Conservation (phyloP, 2,888 invertebrate genomes). For the Mactromeris polynyma region DNA sequence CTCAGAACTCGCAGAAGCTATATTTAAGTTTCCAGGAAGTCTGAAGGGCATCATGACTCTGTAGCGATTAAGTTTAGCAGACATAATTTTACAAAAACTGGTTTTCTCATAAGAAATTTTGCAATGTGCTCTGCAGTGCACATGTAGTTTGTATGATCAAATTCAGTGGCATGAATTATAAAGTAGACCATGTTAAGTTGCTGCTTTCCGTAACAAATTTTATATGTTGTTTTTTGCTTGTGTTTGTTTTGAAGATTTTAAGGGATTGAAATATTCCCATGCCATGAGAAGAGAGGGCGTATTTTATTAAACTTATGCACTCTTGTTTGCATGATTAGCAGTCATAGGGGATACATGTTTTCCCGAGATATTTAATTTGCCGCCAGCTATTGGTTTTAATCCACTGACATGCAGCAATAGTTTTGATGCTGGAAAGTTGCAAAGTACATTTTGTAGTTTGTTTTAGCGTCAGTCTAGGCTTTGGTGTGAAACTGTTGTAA, state of each 20-base stretch:
- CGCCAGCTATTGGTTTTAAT: not conserved
- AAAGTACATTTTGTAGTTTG: not conserved
- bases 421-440: not conserved
- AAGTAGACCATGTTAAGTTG: not conserved
- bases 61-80: not conserved
- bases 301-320: not conserved
- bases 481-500: too few species aligned
- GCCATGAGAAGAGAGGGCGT: not conserved
- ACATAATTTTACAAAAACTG: not conserved
- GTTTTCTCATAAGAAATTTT: slow-evolving; percentile 13
- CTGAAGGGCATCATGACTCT: not conserved
- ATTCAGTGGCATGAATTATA: not conserved
- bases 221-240: not conserved
- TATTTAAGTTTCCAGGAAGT: not conserved
- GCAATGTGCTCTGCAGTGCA: not conserved
- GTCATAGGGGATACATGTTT: not conserved
- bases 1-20: too few species aligned
- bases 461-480: not conserved
- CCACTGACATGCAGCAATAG: not conserved
- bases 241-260: slow-evolving; percentile 8
- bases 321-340: not conserved
- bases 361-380: not conserved
- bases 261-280: slow-evolving; percentile 1
- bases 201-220: not conserved
- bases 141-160: not conserved